Percentiles rank a stretch among this genome's conserved stretches.
phyloP scores from a whole-genome alignment of 1,140 invertebrate species.

The Dendroctonus valens region DNA sequence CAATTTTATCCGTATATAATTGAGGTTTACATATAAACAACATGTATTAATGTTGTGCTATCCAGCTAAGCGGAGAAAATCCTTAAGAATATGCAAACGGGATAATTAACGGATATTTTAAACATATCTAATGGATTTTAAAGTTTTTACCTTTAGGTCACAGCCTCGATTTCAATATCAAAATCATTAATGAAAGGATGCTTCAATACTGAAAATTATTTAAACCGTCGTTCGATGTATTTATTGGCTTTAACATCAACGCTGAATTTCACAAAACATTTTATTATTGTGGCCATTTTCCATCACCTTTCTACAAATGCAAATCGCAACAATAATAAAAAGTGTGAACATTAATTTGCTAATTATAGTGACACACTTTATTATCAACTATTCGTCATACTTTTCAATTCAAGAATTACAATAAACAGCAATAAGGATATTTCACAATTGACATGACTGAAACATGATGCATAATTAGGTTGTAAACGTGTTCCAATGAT shows the following conservation, averaged over 20 bases:
- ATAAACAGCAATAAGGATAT: conserved; percentile 7
- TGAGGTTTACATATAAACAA: too few species aligned
- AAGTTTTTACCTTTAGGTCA: background rate
- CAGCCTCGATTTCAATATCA: conserved; percentile 10
- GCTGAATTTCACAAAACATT: too few species aligned
- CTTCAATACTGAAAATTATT: background rate
- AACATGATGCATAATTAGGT: conserved; percentile 8
- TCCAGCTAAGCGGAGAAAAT: background rate
- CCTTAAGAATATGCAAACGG: conserved; percentile 11
- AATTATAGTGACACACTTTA: conserved; percentile 1
- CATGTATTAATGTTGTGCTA: too few species aligned
- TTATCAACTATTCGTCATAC: conserved; percentile 3
- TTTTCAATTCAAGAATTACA: background rate
- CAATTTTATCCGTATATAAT: too few species aligned
- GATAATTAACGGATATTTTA: conserved; percentile 1
- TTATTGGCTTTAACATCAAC: too few species aligned
- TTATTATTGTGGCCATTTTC: too few species aligned
- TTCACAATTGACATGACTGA: conserved; percentile 3
- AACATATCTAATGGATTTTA: background rate
- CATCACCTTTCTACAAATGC: too few species aligned
- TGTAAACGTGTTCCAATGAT: background rate
- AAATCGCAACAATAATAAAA: background rate
- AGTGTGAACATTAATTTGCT: background rate
- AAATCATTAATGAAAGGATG: conserved; percentile 6
- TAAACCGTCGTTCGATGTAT: too few species aligned